A percentile compares a stretch with the other conserved stretches of the same genome.
phyloP scores from a whole-genome alignment of 2,113 vertebrate genomes.

The Rhea pennata region DNA sequence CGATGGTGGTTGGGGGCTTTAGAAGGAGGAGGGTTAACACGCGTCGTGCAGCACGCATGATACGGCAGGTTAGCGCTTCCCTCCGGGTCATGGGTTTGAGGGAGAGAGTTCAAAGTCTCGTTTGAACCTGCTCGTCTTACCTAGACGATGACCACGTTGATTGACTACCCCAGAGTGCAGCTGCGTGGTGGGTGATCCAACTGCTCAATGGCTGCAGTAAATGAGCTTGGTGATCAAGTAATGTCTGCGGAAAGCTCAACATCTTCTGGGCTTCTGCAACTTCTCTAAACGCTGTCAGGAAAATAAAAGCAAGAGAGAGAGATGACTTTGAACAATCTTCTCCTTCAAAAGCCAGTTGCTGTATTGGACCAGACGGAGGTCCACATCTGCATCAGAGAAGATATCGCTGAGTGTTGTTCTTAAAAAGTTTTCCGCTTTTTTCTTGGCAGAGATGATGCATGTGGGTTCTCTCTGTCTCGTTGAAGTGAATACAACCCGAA shows the following conservation, averaged over 20 bases:
- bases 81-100: accelerated
- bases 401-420: neutral
- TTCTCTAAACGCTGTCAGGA: neutral
- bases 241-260: neutral
- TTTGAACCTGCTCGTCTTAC: neutral
- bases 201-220: accelerated
- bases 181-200: accelerated
- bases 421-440: neutral
- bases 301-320: neutral
- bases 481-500: neutral
- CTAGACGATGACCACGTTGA: neutral
- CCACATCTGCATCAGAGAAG: neutral
- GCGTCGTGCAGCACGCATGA: neutral
- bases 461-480: neutral
- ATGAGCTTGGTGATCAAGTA: neutral
- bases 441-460: neutral
- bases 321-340: neutral
- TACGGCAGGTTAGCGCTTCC: accelerated
- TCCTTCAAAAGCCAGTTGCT: neutral
- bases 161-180: accelerated
- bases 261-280: neutral
- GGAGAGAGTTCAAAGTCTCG: neutral
- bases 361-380: neutral
- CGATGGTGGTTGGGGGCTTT: neutral
- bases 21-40: neutral